These are phyloP conservation scores for Trachelus iudaicus DNA, from an alignment of 2,888 invertebrate genomes.

Conservation along the genomic window DNA sequence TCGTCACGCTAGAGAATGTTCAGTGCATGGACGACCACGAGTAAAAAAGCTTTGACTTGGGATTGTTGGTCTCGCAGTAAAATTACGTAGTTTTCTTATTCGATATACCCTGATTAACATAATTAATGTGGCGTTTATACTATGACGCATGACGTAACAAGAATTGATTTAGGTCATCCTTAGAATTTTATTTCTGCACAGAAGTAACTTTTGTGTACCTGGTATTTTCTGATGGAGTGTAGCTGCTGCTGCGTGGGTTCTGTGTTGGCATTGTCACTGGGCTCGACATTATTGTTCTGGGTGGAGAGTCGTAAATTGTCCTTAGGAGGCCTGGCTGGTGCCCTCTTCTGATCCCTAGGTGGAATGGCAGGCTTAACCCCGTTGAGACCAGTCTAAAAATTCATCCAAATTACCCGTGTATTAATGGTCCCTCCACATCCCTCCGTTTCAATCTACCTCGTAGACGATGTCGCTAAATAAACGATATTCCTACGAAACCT, in stretches of 20 bases:
- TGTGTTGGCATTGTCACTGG: slow-evolving; percentile 67
- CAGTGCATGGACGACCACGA: too few species aligned
- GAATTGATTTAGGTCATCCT: background rate
- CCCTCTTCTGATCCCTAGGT: slow-evolving; percentile 76
- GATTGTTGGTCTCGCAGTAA: too few species aligned
- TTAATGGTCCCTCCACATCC: slow-evolving; percentile 26
- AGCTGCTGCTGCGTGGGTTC: slow-evolving; percentile 85
- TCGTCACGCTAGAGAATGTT: too few species aligned
- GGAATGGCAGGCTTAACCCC: slow-evolving; percentile 71
- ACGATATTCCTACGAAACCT: background rate
- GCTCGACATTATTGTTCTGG: slow-evolving; percentile 67
- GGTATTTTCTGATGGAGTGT: slow-evolving; percentile 92
- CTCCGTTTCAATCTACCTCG: background rate
- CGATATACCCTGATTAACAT: too few species aligned
- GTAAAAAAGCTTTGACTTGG: too few species aligned
- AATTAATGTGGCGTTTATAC: too few species aligned
- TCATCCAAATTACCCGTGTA: slow-evolving; percentile 34
- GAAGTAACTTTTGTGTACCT: slow-evolving; percentile 69
- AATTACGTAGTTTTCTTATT: too few species aligned
- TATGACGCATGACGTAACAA: background rate
- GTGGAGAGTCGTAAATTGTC: slow-evolving; percentile 72
- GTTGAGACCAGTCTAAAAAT: slow-evolving; percentile 61
- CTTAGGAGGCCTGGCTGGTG: slow-evolving; percentile 73
- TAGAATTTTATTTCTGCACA: background rate
- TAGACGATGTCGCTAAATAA: background rate